Evolutionary conservation across 2,113 vertebrate genomes (phyloP).

Genomic region (Nerophis ophidion): DNA sequence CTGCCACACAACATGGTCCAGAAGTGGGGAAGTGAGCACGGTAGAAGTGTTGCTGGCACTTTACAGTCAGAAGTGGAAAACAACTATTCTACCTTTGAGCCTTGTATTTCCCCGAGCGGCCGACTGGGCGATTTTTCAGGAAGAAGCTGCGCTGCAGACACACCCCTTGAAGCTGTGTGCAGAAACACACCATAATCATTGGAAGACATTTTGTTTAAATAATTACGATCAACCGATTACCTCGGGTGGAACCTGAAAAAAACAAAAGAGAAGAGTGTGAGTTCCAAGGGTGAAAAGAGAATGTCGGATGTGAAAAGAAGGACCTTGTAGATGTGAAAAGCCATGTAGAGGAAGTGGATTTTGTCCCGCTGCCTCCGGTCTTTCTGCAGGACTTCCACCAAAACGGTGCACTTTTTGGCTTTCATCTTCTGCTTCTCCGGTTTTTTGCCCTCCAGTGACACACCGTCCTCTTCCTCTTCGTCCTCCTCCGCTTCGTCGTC

Average conservation of each 20-base stretch:
- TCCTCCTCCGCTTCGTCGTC: conserved; percentile 40
- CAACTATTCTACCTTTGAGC: conserved; percentile 51
- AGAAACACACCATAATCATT: background rate
- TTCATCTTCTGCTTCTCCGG: conserved; percentile 46
- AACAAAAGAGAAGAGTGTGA: conserved; percentile 7
- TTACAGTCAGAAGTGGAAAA: too few relatives aligned
- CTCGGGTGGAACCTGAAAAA: conserved; percentile 61
- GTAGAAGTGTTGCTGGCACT: background rate
- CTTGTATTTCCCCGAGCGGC: conserved; percentile 67
- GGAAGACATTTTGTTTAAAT: background rate
- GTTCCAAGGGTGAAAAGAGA: background rate
- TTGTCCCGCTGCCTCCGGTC: conserved; percentile 59
- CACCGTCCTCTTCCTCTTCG: conserved; percentile 24
- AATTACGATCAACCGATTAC: conserved; percentile 31
- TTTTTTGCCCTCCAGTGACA: conserved; percentile 22
- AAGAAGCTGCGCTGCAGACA: conserved; percentile 69
- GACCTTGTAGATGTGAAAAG: conserved; percentile 74
- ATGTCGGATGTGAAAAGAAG: background rate
- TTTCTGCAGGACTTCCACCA: conserved; percentile 77
- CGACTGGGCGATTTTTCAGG: conserved; percentile 49
- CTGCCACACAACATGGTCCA: conserved; percentile 27
- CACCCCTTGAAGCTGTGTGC: conserved; percentile 45
- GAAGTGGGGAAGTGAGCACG: background rate
- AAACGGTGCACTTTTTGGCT: conserved; percentile 58
- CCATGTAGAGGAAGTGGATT: conserved; percentile 62